phyloP scores from a whole-genome alignment of 2,113 vertebrate species.

The Hydropotes inermis region DNA sequence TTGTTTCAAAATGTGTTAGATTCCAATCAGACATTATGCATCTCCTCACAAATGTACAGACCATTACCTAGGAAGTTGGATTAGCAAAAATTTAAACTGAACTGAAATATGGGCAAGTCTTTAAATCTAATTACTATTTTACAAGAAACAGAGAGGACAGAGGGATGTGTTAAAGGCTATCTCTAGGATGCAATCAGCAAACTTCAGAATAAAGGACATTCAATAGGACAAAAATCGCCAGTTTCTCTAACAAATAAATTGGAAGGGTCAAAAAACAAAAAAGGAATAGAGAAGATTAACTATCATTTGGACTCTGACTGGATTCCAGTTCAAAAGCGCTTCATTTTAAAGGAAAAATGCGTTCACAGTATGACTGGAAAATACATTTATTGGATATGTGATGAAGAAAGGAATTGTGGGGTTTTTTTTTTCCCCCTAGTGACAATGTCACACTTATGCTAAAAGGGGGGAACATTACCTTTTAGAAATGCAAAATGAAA shows the following conservation, averaged over 20 bases:
- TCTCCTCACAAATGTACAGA: neutral
- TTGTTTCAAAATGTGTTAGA: neutral
- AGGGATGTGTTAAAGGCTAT: neutral
- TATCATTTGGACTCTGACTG: neutral
- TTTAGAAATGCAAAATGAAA: constrained; percentile 10
- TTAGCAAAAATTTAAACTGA: neutral
- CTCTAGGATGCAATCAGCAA: neutral
- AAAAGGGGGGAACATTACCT: neutral
- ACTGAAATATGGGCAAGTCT: neutral
- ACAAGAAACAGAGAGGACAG: neutral
- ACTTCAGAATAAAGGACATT: neutral
- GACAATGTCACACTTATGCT: neutral
- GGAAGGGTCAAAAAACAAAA: neutral
- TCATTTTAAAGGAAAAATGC: neutral
- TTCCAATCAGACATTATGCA: neutral
- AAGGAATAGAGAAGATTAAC: neutral
- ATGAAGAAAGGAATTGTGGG: neutral
- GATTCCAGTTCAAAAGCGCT: constrained; percentile 4
- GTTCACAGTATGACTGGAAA: neutral
- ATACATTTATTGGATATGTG: neutral
- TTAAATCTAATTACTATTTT: constrained; percentile 9
- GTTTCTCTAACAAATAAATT: constrained; percentile 28
- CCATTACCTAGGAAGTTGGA: neutral
- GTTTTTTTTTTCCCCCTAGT: neutral
- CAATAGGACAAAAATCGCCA: neutral